These are phyloP conservation scores for Apamea epomidion DNA, from an alignment of 2,888 invertebrate species.

Conservation along the genomic window DNA sequence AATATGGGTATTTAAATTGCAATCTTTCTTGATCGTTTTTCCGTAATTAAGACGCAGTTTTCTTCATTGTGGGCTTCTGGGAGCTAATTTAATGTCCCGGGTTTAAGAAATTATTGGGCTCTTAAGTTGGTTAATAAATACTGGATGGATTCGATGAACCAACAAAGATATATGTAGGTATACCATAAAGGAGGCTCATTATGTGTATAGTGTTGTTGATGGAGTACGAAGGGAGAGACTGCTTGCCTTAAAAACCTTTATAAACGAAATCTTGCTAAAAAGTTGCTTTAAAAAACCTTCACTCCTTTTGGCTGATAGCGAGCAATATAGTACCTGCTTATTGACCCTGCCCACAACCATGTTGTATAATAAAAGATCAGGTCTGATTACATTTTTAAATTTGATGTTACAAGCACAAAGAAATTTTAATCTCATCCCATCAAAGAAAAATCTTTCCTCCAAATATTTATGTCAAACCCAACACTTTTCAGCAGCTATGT, in stretches of 20 bases:
- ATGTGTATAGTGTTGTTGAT: neutral
- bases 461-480: neutral
- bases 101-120: neutral
- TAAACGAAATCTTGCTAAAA: neutral
- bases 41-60: constrained; percentile 50
- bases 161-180: neutral
- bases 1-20: constrained; percentile 57
- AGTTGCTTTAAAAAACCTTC: neutral
- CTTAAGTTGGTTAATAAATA: neutral
- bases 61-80: constrained; percentile 16
- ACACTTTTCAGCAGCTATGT: neutral
- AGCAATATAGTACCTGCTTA: neutral
- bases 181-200: neutral
- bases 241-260: neutral
- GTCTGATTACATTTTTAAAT: neutral
- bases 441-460: neutral
- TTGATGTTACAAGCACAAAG: neutral
- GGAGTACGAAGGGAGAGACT: neutral
- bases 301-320: neutral
- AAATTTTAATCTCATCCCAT: neutral
- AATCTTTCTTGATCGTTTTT: constrained; percentile 53
- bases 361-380: neutral
- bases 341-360: neutral
- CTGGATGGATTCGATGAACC: neutral
- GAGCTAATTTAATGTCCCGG: neutral